phyloP scores from a whole-genome alignment of 2,888 invertebrate genomes.

The Agrochola circellaris region DNA sequence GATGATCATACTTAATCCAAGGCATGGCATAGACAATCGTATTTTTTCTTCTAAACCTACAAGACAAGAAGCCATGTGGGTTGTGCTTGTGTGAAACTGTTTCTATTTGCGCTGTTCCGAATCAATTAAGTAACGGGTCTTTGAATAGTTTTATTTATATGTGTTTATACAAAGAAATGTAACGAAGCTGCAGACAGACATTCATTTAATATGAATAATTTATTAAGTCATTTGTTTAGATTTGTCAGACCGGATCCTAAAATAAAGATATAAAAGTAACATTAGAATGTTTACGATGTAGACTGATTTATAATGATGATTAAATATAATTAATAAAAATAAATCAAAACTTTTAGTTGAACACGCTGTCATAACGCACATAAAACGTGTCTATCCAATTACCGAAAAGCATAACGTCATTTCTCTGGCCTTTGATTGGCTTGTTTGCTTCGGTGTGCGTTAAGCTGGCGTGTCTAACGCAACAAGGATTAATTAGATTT shows the following conservation, averaged over 20 bases:
- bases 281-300: constrained; percentile 23
- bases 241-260: constrained; percentile 13
- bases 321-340: constrained; percentile 34
- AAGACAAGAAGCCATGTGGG: constrained; percentile 51
- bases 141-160: constrained; percentile 16
- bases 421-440: constrained; percentile 43
- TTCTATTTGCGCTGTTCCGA: constrained; percentile 32
- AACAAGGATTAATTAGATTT: constrained; percentile 53
- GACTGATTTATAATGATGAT: constrained; percentile 19
- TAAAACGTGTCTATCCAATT: constrained; percentile 37
- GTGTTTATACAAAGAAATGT: constrained; percentile 11
- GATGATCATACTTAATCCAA: constrained; percentile 57
- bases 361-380: neutral
- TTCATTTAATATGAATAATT: constrained; percentile 26
- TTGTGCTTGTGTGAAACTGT: constrained; percentile 45
- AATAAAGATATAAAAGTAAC: constrained; percentile 37
- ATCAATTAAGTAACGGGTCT: constrained; percentile 52
- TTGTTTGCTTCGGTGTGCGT: constrained; percentile 12
- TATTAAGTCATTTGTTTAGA: constrained; percentile 23
- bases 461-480: constrained; percentile 35
- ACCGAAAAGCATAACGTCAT: constrained; percentile 31
- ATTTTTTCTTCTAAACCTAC: constrained; percentile 46
- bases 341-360: constrained; percentile 10
- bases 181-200: constrained; percentile 14
- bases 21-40: constrained; percentile 61